Percentiles rank a stretch among this genome's conserved stretches.
Conservation (phyloP, 2,888 invertebrate genomes). For the Lordiphosa andalusiaca region DNA sequence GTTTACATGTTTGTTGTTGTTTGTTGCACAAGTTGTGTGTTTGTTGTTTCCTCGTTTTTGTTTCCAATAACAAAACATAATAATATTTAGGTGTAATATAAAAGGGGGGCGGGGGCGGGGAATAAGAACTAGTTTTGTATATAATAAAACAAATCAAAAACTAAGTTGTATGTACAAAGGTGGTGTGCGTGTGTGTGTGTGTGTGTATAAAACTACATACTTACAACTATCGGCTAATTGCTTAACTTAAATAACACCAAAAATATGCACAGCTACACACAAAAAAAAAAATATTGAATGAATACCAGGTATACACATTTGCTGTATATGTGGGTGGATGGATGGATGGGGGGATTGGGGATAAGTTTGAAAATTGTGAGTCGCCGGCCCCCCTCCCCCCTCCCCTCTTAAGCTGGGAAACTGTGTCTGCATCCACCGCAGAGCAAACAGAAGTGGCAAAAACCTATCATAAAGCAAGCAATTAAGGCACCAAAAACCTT, state of each 20-base stretch:
- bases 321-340: too few relatives aligned
- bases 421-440: too few relatives aligned
- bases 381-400: too few relatives aligned
- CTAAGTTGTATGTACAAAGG: constrained; percentile 56
- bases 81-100: constrained; percentile 21
- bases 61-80: constrained; percentile 38
- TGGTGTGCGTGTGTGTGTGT: constrained; percentile 20
- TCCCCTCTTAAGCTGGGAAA: too few relatives aligned
- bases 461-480: constrained; percentile 7
- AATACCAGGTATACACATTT: not conserved
- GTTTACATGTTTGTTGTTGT: constrained; percentile 22
- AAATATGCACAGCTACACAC: constrained; percentile 49
- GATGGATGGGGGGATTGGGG: too few relatives aligned
- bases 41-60: constrained; percentile 13
- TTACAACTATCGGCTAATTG: constrained; percentile 45
- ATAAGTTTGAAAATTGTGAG: constrained; percentile 5
- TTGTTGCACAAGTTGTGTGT: constrained; percentile 55
- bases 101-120: too few relatives aligned
- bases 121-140: constrained; percentile 17
- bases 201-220: constrained; percentile 52
- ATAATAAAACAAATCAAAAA: constrained; percentile 32
- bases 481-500: constrained; percentile 19
- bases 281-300: constrained; percentile 34
- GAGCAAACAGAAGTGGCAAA: not conserved
- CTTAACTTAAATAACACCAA: constrained; percentile 52